These are phyloP conservation scores for Hylyphantes graminicola DNA, from an alignment of 1,140 invertebrate species.

Conservation along the genomic window DNA sequence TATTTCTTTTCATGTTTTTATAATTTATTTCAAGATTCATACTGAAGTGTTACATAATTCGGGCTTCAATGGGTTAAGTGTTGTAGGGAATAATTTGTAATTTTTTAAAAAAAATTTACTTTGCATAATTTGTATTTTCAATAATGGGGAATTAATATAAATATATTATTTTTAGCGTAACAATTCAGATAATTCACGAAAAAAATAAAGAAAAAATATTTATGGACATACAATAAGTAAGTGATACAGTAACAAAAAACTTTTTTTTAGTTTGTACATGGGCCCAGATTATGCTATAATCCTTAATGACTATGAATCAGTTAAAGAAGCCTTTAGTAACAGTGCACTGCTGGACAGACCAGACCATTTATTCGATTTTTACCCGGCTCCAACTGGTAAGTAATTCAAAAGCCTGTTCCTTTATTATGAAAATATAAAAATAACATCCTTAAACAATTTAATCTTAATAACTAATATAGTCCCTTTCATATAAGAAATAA, in stretches of 20 bases:
- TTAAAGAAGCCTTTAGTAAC: slow-evolving; percentile 5
- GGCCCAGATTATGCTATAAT: neutral
- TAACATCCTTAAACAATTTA: too few relatives aligned
- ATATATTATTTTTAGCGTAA: neutral
- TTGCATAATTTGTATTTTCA: too few relatives aligned
- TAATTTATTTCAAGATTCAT: too few relatives aligned
- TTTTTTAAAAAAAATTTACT: too few relatives aligned
- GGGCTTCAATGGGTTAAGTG: too few relatives aligned
- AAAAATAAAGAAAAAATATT: neutral
- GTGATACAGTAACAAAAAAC: neutral
- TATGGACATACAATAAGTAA: neutral
- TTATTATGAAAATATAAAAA: too few relatives aligned
- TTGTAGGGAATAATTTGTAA: too few relatives aligned
- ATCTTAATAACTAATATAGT: too few relatives aligned
- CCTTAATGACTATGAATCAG: slow-evolving; percentile 8
- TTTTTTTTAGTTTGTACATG: neutral
- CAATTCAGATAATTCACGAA: neutral
- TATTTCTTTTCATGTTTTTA: too few relatives aligned
- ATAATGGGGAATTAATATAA: neutral
- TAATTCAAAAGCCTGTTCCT: too few relatives aligned
- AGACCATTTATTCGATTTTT: neutral
- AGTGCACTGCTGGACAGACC: neutral
- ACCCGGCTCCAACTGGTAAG: neutral
- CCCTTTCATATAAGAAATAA: too few relatives aligned
- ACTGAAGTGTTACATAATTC: too few relatives aligned